These are phyloP conservation scores for Papilio elwesi DNA, from an alignment of 2,888 invertebrate species.

Conservation along the genomic window DNA sequence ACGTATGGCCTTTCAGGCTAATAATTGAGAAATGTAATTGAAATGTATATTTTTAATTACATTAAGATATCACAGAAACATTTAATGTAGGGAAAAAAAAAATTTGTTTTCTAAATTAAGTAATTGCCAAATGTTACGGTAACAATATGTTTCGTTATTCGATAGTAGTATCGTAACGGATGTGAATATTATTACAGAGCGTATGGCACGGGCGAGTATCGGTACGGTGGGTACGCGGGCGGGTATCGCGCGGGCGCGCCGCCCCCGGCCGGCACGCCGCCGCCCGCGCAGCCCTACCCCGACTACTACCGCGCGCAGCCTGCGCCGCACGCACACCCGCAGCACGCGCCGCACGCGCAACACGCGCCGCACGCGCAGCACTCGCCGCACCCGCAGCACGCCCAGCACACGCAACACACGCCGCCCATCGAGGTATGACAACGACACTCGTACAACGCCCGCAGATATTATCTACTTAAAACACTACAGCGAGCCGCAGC, in stretches of 20 bases:
- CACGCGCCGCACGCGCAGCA: conserved; percentile 57
- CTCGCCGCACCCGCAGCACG: conserved; percentile 42
- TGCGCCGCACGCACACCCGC: conserved; percentile 57
- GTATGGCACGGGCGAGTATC: conserved; percentile 65
- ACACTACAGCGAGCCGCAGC: too few species aligned
- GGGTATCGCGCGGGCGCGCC: conserved; percentile 71
- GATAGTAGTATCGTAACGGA: background rate
- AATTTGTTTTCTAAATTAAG: background rate
- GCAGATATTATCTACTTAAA: too few species aligned
- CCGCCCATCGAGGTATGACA: conserved; percentile 63
- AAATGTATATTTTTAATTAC: too few species aligned
- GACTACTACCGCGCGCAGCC: conserved; percentile 72
- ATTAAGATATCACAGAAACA: too few species aligned
- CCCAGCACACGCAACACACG: conserved; percentile 48
- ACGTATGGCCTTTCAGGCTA: too few species aligned
- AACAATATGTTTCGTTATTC: background rate
- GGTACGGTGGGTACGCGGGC: conserved; percentile 79
- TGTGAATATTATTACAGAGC: conserved; percentile 54
- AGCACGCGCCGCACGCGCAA: conserved; percentile 53
- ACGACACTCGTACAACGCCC: too few species aligned
- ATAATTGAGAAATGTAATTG: too few species aligned
- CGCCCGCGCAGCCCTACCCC: conserved; percentile 71
- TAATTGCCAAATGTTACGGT: too few species aligned
- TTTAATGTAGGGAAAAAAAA: too few species aligned
- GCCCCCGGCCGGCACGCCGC: conserved; percentile 61